Conservation (phyloP, 2,113 vertebrate species). For the Apus apus region DNA sequence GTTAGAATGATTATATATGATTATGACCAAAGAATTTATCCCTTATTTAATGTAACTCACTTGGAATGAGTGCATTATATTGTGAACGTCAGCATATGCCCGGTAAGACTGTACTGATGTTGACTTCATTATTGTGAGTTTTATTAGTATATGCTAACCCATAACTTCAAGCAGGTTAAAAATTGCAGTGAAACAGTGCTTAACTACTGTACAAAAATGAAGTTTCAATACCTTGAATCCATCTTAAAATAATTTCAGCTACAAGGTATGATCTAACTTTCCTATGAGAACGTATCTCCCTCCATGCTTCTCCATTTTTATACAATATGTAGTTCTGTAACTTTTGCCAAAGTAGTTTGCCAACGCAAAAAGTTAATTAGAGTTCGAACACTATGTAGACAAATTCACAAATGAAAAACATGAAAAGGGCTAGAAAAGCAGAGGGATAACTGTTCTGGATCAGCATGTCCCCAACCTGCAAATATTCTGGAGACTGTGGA, state of each 20-base stretch:
- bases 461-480: not conserved
- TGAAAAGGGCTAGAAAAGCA: not conserved
- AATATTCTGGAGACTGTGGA: not conserved
- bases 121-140: not conserved
- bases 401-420: not conserved
- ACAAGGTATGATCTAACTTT: not conserved
- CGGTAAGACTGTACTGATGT: not conserved
- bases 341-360: not conserved
- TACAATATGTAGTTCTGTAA: not conserved
- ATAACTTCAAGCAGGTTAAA: not conserved
- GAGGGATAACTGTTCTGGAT: not conserved
- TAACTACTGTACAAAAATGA: not conserved
- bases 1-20: not conserved
- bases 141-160: not conserved
- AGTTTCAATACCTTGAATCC: not conserved
- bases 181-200: not conserved
- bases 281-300: not conserved
- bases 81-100: rapidly evolving
- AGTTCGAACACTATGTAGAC: not conserved
- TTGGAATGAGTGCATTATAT: not conserved
- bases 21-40: not conserved
- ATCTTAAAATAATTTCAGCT: not conserved
- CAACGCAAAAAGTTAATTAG: not conserved
- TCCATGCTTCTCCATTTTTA: not conserved
- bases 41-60: not conserved